These are phyloP conservation scores for Turritopsis dohrnii DNA, from an alignment of 30 jellyfish, hydroid and myxozoan species.

Conservation along the genomic window DNA sequence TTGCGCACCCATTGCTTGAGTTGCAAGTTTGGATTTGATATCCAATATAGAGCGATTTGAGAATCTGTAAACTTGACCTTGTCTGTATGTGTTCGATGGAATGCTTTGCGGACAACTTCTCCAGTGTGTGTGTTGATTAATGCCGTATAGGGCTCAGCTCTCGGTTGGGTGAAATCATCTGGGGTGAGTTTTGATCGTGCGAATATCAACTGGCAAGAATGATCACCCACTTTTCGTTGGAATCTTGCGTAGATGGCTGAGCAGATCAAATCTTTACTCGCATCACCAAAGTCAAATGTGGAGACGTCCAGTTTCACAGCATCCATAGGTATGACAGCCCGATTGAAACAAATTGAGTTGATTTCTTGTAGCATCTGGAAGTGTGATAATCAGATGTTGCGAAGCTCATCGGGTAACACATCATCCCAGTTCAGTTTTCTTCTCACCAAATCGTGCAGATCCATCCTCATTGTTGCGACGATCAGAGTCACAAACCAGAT, in stretches of 20 bases:
- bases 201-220: too few relatives aligned
- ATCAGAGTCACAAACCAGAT: too few relatives aligned
- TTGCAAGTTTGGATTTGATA: too few relatives aligned
- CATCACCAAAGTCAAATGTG: too few relatives aligned
- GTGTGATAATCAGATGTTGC: background rate
- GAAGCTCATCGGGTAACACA: background rate
- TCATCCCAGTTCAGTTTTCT: background rate
- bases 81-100: too few relatives aligned
- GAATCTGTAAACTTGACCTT: too few relatives aligned
- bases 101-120: background rate
- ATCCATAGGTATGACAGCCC: background rate
- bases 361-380: background rate
- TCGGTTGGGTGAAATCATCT: background rate
- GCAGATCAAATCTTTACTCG: too few relatives aligned
- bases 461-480: background rate
- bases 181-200: background rate
- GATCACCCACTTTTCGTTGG: too few relatives aligned
- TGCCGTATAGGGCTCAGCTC: background rate
- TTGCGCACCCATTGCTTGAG: too few relatives aligned
- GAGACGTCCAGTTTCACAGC: too few relatives aligned
- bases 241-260: too few relatives aligned
- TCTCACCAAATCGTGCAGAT: background rate
- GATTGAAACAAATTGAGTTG: background rate
- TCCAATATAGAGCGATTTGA: too few relatives aligned
- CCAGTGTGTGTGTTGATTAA: background rate